Conservation (phyloP, 2,113 vertebrate species). For the Potamarius usumacintae region DNA sequence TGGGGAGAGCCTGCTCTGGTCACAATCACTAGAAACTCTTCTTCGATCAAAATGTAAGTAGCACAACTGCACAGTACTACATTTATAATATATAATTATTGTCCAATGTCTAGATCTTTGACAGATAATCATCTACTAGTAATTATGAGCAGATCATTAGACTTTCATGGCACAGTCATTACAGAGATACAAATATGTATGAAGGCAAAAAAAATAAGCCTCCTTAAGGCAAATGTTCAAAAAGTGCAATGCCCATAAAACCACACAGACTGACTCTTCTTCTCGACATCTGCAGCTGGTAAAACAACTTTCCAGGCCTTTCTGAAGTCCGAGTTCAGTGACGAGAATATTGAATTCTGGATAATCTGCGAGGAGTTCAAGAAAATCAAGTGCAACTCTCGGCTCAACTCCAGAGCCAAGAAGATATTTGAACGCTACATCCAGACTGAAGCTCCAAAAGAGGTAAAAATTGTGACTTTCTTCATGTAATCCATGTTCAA, state of each 20-base stretch:
- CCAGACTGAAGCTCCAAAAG: conserved; percentile 71
- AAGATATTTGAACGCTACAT: conserved; percentile 78
- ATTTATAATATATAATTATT: background rate
- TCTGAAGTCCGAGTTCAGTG: conserved; percentile 78
- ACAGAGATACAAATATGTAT: background rate
- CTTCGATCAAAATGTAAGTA: conserved; percentile 74
- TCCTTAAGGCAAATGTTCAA: background rate
- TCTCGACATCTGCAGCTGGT: conserved; percentile 64
- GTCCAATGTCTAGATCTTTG: background rate
- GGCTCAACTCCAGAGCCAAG: conserved; percentile 69
- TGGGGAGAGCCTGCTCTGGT: conserved; percentile 73
- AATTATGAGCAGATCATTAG: conserved; percentile 17
- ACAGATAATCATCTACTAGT: background rate
- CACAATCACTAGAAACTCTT: conserved; percentile 73
- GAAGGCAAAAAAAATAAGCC: background rate
- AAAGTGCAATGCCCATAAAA: background rate
- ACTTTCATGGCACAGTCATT: background rate
- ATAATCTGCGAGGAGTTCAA: conserved; percentile 77
- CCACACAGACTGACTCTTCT: background rate
- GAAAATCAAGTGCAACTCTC: conserved; percentile 68
- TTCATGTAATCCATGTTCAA: background rate
- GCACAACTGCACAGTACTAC: background rate
- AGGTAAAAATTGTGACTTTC: conserved; percentile 61
- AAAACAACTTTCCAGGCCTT: conserved; percentile 74
- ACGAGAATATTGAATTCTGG: conserved; percentile 83